Evolutionary conservation across 1,140 invertebrate genomes (phyloP).

Genomic region (Acromyrmex charruanus): DNA sequence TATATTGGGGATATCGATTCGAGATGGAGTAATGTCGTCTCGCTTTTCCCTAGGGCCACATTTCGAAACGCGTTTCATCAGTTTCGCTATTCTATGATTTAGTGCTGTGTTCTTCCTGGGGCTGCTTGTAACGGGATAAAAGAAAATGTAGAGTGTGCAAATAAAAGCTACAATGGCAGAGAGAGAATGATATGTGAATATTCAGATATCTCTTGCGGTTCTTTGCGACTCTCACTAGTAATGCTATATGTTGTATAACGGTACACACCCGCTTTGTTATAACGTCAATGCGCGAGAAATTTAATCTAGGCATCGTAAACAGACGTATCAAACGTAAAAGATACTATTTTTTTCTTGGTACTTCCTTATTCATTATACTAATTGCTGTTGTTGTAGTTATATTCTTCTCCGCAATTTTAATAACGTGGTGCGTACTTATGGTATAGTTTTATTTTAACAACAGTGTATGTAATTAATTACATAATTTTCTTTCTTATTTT

Average conservation of each 20-base stretch:
- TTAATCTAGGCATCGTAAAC: conserved; percentile 44
- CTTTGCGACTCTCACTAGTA: conserved; percentile 52
- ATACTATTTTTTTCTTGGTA: not conserved
- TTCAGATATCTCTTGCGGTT: conserved; percentile 52
- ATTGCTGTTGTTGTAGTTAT: conserved; percentile 30
- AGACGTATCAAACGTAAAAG: conserved; percentile 53
- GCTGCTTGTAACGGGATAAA: conserved; percentile 42
- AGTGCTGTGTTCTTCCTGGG: conserved; percentile 54
- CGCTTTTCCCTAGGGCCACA: conserved; percentile 69
- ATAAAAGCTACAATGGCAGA: conserved; percentile 56
- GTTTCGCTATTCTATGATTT: conserved; percentile 71
- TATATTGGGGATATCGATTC: conserved; percentile 67
- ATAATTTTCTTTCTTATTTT: conserved; percentile 20
- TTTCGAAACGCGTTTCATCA: conserved; percentile 75
- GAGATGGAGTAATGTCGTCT: conserved; percentile 20
- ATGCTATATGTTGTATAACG: conserved; percentile 26
- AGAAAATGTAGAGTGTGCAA: conserved; percentile 45
- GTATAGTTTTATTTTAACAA: not conserved
- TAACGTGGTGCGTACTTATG: not conserved
- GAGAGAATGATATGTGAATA: conserved; percentile 62
- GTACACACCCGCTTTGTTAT: conserved; percentile 45
- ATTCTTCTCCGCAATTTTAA: conserved; percentile 14
- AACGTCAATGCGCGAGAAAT: conserved; percentile 59
- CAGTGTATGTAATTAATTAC: conserved; percentile 5
- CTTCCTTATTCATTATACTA: conserved; percentile 54